A percentile compares a stretch with the other conserved stretches of the same genome.
Conservation (phyloP, 2,113 vertebrate species). For the Sarotherodon lohbergeri region DNA sequence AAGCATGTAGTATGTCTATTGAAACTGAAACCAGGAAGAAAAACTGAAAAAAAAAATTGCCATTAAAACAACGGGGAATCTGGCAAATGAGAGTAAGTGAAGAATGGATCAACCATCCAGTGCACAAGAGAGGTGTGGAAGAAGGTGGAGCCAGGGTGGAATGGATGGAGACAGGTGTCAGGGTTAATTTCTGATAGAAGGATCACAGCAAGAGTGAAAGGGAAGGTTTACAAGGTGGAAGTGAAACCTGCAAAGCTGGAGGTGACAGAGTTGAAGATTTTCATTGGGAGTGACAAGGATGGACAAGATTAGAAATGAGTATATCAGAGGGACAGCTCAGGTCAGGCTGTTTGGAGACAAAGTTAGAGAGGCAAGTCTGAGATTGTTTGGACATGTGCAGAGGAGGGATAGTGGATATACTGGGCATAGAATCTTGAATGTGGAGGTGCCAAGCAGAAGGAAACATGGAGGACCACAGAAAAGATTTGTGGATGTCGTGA, state of each 20-base stretch:
- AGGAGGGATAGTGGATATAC: neutral
- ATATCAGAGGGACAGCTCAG: neutral
- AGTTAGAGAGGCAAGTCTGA: neutral
- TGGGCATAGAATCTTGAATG: rapidly evolving
- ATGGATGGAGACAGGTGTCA: neutral
- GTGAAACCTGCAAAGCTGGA: neutral
- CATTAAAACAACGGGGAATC: neutral
- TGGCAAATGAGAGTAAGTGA: neutral
- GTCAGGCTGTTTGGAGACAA: neutral
- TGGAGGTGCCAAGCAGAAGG: neutral
- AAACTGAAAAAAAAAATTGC: neutral
- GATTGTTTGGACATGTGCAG: neutral
- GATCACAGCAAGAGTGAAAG: neutral
- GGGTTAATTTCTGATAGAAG: neutral
- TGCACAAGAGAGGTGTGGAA: neutral
- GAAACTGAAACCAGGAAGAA: rapidly evolving
- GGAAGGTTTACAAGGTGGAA: neutral
- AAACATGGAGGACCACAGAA: neutral
- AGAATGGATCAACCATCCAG: neutral
- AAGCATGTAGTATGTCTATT: neutral
- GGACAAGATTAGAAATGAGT: neutral
- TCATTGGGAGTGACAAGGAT: neutral
- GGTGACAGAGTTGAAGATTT: neutral
- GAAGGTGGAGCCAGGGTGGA: neutral
- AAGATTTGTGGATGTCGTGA: neutral